These are phyloP conservation scores for Andrena bicolor DNA, from an alignment of 2,888 invertebrate species.

Conservation along the genomic window DNA sequence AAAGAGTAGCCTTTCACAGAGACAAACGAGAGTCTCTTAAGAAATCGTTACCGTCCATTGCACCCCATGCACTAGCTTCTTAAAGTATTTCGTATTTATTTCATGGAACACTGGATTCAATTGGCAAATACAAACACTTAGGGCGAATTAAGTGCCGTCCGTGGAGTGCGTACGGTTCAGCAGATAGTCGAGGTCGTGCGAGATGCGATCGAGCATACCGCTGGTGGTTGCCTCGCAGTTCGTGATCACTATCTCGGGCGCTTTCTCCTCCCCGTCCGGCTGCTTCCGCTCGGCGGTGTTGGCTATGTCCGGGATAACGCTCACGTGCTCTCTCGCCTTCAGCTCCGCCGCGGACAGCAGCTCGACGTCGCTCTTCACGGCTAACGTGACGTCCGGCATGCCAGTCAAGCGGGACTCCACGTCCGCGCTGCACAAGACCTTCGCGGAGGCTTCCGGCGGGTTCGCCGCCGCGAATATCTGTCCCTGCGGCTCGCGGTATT, in stretches of 20 bases:
- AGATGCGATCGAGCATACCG: constrained; percentile 92
- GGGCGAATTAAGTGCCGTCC: constrained; percentile 70
- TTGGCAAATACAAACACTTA: not conserved
- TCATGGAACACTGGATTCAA: constrained; percentile 15
- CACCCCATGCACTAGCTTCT: not conserved
- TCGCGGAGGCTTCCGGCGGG: constrained; percentile 72
- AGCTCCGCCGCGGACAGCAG: constrained; percentile 67
- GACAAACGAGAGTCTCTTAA: not conserved
- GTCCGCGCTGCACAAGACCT: constrained; percentile 81
- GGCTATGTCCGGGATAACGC: constrained; percentile 82
- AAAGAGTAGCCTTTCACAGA: not conserved
- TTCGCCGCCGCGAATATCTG: constrained; percentile 53
- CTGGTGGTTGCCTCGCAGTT: constrained; percentile 75
- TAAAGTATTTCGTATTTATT: constrained; percentile 8
- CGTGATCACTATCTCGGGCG: constrained; percentile 73
- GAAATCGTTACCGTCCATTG: not conserved
- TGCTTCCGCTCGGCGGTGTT: constrained; percentile 81
- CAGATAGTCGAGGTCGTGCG: constrained; percentile 93
- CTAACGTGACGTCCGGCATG: constrained; percentile 83
- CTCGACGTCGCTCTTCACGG: constrained; percentile 73
- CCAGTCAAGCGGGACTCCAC: constrained; percentile 79
- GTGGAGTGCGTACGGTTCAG: constrained; percentile 87
- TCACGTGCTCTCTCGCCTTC: constrained; percentile 72
- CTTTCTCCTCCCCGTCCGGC: constrained; percentile 80
- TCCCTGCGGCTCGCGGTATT: constrained; percentile 50